These are phyloP conservation scores for Tichodroma muraria DNA, from an alignment of 2,113 vertebrate species.

Conservation along the genomic window DNA sequence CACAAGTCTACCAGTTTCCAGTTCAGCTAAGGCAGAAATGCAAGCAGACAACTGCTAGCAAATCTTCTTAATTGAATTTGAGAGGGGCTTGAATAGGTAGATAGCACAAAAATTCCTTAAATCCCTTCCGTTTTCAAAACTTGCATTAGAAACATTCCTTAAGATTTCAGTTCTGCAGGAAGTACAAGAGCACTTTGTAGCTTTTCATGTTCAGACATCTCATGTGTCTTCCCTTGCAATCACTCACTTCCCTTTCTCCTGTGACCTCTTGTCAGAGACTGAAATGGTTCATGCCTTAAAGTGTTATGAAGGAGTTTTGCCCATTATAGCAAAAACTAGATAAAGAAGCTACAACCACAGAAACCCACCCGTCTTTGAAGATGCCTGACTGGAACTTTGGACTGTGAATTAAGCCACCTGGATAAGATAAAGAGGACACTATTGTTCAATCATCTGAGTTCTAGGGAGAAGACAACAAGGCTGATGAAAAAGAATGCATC, in stretches of 20 bases:
- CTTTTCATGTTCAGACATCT: neutral
- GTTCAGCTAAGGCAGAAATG: neutral
- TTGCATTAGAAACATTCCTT: neutral
- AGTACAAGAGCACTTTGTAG: neutral
- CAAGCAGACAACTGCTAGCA: neutral
- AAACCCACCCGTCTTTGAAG: neutral
- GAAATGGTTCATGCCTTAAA: neutral
- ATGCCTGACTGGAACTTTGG: neutral
- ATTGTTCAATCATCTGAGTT: neutral
- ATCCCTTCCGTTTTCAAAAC: neutral
- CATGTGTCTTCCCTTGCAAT: neutral
- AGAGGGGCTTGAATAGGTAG: neutral
- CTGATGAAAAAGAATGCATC: neutral
- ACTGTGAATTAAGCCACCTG: no score
- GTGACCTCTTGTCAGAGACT: neutral
- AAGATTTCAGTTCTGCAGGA: neutral
- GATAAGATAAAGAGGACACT: neutral
- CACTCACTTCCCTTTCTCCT: neutral
- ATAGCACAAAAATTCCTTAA: neutral
- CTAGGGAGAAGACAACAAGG: neutral
- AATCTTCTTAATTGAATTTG: neutral
- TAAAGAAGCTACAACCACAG: neutral
- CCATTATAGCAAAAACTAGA: neutral
- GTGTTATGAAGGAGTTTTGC: neutral
- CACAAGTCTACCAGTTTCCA: neutral